Evolutionary conservation across 2,888 invertebrate genomes (phyloP), one percentile per base, ranked within the genome.

Genomic region (Melanotus villosus): DNA sequence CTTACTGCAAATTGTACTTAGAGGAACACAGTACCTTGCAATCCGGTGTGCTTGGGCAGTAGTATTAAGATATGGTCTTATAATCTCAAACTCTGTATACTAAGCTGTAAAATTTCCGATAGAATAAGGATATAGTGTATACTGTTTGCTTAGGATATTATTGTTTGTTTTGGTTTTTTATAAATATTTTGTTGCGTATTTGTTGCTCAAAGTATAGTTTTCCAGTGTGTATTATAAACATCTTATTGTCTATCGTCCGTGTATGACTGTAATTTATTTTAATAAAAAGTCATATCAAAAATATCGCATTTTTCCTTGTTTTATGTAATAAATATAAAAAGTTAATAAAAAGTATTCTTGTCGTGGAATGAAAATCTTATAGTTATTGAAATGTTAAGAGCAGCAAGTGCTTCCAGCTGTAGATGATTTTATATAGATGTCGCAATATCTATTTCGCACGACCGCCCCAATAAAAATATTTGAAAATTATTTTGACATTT

Each of bases 231-330:
- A 83, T 80, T 79, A 82, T 82, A 83, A 74, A 79, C 77, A 77
- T 76, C 76, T 77, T 76, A 76, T 80, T 73, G 75, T 78, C 80
- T 83, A 83, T 85, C 84, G 84, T 85, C 81, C 81, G 80, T 84
- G 85, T 85, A 84, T 85, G 85, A 85, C 83, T 84, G 85, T 85
- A 85, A 85, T 85, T 85, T 85, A 85, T 85, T 85, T 85, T 85
- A 85, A 85, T 85, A 85, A 84, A 80, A 84, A 84, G 82, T 68
- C 68, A 71, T 68, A 68, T 71, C 63, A 70, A 63, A 69, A 43
- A 62, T 23, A 26, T 14, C 18, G 7, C 43, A 43, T 1, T 3
- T 9, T n/a, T n/a, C n/a, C n/a, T n/a, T n/a, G n/a, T n/a, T n/a
- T n/a, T n/a, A n/a, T n/a, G n/a, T n/a, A n/a, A n/a, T n/a, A n/a